phyloP scores from a whole-genome alignment of 1,140 invertebrate species.

The Dolichoris vasculosae region DNA sequence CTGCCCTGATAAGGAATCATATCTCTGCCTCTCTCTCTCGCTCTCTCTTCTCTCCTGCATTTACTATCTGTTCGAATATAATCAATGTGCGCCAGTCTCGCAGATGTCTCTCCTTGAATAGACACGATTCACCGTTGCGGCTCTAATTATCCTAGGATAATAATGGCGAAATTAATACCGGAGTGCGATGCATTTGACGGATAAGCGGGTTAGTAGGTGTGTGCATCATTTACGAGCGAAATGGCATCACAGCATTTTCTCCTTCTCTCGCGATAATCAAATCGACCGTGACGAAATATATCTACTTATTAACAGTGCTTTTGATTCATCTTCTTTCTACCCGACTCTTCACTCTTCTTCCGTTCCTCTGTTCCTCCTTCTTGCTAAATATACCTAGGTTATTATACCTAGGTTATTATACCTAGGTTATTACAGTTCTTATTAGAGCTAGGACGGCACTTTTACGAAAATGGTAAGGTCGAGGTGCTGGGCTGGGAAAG shows the following conservation, averaged over 20 bases:
- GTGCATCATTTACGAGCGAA: background rate
- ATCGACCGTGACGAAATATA: constrained; percentile 22
- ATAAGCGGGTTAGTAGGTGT: background rate
- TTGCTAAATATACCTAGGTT: too few species aligned
- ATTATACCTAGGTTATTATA: too few species aligned
- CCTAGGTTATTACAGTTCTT: too few species aligned
- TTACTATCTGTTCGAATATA: constrained; percentile 41
- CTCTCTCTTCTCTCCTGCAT: background rate
- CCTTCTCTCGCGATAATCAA: background rate
- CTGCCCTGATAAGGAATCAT: background rate
- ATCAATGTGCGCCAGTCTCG: constrained; percentile 52
- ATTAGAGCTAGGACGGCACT: too few species aligned
- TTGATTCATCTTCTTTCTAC: background rate
- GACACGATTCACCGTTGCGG: background rate
- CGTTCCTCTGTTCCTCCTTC: too few species aligned
- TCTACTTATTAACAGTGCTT: background rate
- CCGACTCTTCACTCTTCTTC: background rate
- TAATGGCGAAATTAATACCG: constrained; percentile 43
- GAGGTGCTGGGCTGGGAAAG: background rate
- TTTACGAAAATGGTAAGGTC: too few species aligned
- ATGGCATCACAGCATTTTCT: background rate
- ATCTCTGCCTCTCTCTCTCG: background rate
- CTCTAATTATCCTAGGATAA: constrained; percentile 42
- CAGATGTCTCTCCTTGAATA: constrained; percentile 11
- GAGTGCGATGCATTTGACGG: constrained; percentile 31